Evolutionary conservation across 2,797 vertebrate species (phyloP), one percentile per base, ranked within the genome.

Genomic region (Hipposideros larvatus): DNA sequence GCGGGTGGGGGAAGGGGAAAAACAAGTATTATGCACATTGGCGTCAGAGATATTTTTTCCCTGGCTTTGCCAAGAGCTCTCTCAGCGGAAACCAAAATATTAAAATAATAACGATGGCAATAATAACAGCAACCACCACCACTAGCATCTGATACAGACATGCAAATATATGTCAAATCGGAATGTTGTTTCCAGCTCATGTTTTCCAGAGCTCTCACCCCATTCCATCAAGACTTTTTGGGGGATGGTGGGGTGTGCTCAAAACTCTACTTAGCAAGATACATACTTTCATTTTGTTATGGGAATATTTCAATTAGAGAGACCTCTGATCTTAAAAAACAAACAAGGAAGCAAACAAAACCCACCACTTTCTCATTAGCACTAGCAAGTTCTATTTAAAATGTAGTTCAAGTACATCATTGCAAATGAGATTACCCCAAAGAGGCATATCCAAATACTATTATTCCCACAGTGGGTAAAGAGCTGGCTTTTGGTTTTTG

Each of bases 341-440:
- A 87, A 92, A 86, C 37, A 77, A 95, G 31, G 26, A 80, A 86
- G 74, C 59, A 63, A 97, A 97, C 78, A 96, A 92, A 73, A 94
- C 86, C 16, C 24, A 80, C 65, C 87, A 96, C 90, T 93, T 98
- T 97, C 93, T 94, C 89, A 96, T 84, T 94, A 79, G 46, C 14
- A 46, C 55, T 88, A 75, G 65, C 85, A 88, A 95, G 61, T 90
- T 87, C 92, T 93, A 94, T 91, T 91, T 87, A 92, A 94, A 96
- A 98, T 96, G 98, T 98, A 96, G 92, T 98, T 95, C 97, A 93
- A 96, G 90, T 96, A 98, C 97, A 98, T 97, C 96, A 92, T 97
- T 98, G 97, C 86, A 98, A 98, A 98, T 97, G 59, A 98, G 98
- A 98, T 98, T 97, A 97, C 14, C 0, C 34, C 2, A 87, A 97